These are phyloP conservation scores for Misgurnus mizolepis DNA, from an alignment of 2,113 vertebrate species.

Conservation along the genomic window DNA sequence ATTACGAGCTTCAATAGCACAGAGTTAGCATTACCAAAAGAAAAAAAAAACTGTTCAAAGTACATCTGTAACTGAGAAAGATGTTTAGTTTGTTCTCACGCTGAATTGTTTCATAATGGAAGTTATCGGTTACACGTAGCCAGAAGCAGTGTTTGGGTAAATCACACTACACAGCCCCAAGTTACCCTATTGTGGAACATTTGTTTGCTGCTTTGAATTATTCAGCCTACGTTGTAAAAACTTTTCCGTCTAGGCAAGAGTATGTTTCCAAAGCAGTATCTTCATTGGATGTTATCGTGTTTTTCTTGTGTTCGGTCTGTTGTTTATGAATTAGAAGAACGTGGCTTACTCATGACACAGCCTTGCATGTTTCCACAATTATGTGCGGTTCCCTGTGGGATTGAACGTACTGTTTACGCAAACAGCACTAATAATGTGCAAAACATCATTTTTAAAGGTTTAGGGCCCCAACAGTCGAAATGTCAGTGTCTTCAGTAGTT, in stretches of 20 bases:
- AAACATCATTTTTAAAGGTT: constrained; percentile 8
- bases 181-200: not conserved
- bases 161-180: not conserved
- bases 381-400: not conserved
- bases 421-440: constrained; percentile 14
- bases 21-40: constrained; percentile 14
- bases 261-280: constrained; percentile 32
- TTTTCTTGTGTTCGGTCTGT: constrained; percentile 27
- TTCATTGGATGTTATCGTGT: not conserved
- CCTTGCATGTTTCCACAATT: not conserved
- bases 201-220: constrained; percentile 26
- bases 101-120: not conserved
- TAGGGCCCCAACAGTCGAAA: constrained; percentile 1
- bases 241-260: constrained; percentile 14
- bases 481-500: not conserved
- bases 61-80: not conserved
- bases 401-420: constrained; percentile 30
- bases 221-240: constrained; percentile 23
- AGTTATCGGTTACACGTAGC: not conserved
- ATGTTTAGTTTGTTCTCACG: not conserved
- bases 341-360: not conserved
- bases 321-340: constrained; percentile 29
- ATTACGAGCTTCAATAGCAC: constrained; percentile 4
- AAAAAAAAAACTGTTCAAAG: not conserved
- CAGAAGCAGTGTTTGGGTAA: not conserved